Conservation (phyloP, 2,888 invertebrate species). For the Geophilus truncorum region DNA sequence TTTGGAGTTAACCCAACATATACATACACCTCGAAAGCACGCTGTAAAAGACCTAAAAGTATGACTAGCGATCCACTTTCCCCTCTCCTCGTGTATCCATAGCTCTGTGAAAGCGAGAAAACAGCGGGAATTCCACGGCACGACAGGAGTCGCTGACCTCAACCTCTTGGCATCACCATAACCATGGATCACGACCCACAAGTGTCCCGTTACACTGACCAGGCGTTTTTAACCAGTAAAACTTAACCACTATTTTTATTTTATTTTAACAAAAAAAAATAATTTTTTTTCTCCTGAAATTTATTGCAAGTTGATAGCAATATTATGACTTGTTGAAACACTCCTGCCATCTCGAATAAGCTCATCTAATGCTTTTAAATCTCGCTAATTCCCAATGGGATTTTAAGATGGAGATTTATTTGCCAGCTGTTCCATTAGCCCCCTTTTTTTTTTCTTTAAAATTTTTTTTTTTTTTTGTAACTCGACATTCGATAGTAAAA, state of each 20-base stretch:
- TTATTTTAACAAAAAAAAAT: too few relatives aligned
- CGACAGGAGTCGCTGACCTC: background rate
- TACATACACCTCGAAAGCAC: background rate
- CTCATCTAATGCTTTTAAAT: conserved; percentile 10
- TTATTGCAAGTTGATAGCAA: background rate
- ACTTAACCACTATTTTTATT: too few relatives aligned
- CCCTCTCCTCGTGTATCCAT: background rate
- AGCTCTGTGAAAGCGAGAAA: background rate
- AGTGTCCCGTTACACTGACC: background rate
- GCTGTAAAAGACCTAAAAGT: background rate
- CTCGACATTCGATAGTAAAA: background rate
- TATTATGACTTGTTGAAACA: conserved; percentile 18
- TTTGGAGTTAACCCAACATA: background rate
- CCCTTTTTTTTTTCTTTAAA: background rate
- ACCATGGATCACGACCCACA: background rate
- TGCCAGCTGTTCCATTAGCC: conserved; percentile 27
- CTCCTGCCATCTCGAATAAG: background rate
- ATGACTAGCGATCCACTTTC: background rate
- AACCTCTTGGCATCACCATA: background rate
- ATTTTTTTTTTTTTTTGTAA: background rate
- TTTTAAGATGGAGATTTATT: conserved; percentile 2
- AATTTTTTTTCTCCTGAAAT: background rate
- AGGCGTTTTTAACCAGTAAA: too few relatives aligned
- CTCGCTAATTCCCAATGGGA: background rate
- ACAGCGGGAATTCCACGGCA: conserved; percentile 12